Base-by-base conservation (phyloP, 1,140 invertebrate species). In the Neodiprion virginianus region DNA sequence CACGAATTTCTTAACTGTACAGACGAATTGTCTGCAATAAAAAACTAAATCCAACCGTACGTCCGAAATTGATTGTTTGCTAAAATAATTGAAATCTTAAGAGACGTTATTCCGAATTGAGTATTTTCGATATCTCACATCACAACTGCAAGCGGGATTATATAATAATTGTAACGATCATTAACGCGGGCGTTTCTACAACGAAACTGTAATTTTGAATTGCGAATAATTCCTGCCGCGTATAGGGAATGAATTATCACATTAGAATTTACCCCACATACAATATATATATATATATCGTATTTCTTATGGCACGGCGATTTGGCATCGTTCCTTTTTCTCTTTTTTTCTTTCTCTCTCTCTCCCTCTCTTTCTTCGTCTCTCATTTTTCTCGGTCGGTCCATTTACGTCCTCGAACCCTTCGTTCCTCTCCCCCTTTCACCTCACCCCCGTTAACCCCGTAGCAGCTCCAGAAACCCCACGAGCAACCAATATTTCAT, bases 401-500 rank as follows among this genome's bases (percentile, higher is more conserved):
- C 53, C 53, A 61, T 61, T 61, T 61, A 61, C n/a, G 53, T 61
- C 53, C n/a, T 61, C 53, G 11, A 61, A 61, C 8, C 53, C 53
- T 61, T 61, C 53, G 53, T 17, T 68, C 28, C 48, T 67, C 28
- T 49, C 70, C n/a, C 48, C 47, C 0, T 8, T 14, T 14, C 23
- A n/a, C 28, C 68, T 12, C 70, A 23, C 11, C 14, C 48, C 70
- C 70, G 28, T 40, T 40, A 40, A 40, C 28, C 28, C 28, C 28
- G 28, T 40, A 40, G 2, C 28, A 40, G 2, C 28, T 40, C 28
- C 1, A 50, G 0, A 12, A 17, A 23, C 70, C n/a, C 70, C 48
- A 50, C 70, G 70, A 50, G 40, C 48, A 49, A 17, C 70, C 40
- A 49, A 71, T 71, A 71, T 71, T 71, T 71, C 70, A 71, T 71